Evolutionary conservation across 2,888 invertebrate genomes (phyloP).

Genomic region (Arctia plantaginis): DNA sequence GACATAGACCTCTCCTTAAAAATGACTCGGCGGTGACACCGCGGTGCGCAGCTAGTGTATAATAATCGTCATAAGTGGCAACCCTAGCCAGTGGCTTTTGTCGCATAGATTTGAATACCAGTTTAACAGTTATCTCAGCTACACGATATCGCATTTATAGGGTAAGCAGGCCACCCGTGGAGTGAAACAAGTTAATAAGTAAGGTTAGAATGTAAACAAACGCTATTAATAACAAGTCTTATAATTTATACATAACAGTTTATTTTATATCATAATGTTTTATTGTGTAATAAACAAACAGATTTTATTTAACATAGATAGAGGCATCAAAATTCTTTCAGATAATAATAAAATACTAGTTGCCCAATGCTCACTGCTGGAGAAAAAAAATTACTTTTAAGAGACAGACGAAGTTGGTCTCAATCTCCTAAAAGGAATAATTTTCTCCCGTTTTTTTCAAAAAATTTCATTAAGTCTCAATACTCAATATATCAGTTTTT

Average conservation of each 20-base stretch:
- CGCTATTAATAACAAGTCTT: not conserved
- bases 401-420: too few relatives aligned
- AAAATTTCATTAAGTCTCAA: too few relatives aligned
- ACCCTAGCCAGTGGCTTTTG: not conserved
- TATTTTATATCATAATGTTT: not conserved
- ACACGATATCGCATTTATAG: constrained; percentile 4
- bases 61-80: not conserved
- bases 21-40: too few relatives aligned
- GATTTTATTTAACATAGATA: not conserved
- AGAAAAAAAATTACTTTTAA: too few relatives aligned
- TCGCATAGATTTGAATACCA: constrained; percentile 20
- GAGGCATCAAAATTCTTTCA: not conserved
- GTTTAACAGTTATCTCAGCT: constrained; percentile 13
- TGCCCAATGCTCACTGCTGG: too few relatives aligned
- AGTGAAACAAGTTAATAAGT: constrained; percentile 1
- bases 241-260: not conserved
- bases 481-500: too few relatives aligned
- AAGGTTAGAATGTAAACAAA: not conserved
- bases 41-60: too few relatives aligned
- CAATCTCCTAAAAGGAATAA: too few relatives aligned
- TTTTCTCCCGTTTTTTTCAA: too few relatives aligned
- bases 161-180: constrained; percentile 3
- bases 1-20: too few relatives aligned
- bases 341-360: not conserved
- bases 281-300: not conserved